These are phyloP conservation scores for Tetrapedia diversipes DNA, from an alignment of 2,888 invertebrate species.

Conservation along the genomic window DNA sequence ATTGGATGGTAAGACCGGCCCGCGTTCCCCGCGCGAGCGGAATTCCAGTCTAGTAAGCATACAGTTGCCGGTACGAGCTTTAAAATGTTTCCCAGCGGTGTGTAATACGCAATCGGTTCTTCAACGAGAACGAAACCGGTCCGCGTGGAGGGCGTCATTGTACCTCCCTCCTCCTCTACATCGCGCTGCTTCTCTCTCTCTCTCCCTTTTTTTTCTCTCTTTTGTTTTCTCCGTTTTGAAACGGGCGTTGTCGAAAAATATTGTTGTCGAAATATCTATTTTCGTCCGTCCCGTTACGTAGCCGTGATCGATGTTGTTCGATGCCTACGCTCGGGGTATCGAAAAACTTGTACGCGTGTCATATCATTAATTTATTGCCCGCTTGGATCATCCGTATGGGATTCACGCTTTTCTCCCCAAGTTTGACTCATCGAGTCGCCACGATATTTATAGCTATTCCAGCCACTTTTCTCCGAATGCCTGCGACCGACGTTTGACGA, in stretches of 20 bases:
- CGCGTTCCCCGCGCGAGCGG: constrained; percentile 66
- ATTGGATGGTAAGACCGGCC: constrained; percentile 65
- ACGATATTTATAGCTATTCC: constrained; percentile 49
- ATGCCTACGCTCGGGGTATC: no score
- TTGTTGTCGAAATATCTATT: neutral
- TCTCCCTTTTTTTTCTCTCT: neutral
- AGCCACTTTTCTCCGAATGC: constrained; percentile 46
- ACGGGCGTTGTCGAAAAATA: neutral
- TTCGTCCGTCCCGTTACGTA: no score
- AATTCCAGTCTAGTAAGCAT: constrained; percentile 78
- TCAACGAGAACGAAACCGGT: constrained; percentile 39
- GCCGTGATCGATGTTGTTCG: no score
- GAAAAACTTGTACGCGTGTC: neutral
- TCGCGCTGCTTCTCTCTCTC: no score
- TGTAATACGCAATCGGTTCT: constrained; percentile 51
- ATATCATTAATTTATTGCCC: constrained; percentile 12
- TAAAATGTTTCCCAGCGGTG: constrained; percentile 64
- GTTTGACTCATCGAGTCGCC: constrained; percentile 33
- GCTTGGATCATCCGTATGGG: constrained; percentile 7
- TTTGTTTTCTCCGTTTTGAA: constrained; percentile 6
- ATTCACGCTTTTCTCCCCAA: constrained; percentile 8
- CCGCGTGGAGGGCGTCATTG: neutral
- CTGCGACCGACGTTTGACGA: constrained; percentile 28
- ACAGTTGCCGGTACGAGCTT: constrained; percentile 63
- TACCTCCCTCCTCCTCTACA: no score